Evolutionary conservation across 2,113 vertebrate species (phyloP), one percentile per base, ranked within the genome.

Genomic region (Myocastor coypus): DNA sequence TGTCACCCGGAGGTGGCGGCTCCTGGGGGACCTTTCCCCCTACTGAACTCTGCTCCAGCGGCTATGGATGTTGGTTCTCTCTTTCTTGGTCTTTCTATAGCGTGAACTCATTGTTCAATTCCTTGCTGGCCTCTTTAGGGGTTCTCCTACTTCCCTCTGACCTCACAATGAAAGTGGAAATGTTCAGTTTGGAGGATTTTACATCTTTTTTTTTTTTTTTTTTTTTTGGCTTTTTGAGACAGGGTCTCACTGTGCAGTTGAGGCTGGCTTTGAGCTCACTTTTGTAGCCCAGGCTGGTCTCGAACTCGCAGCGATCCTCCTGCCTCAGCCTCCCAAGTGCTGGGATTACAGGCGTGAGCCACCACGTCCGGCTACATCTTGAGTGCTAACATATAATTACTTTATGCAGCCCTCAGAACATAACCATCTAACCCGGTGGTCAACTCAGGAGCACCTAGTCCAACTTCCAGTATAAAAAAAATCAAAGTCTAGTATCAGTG

Each of bases 1-100:
- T 13, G 11, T 42, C 46, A 12, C 28, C 42, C 73, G 46, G 73
- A 28, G 12, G 6, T 7, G 26, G 26, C 42, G 7, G 40, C 46
- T 24, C 40, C 22, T 3, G 37, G 82, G 3, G n/a, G 5, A 12
- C 3, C 7, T 3, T 10, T 0, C 30, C 63, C 28, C 6, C 55
- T 17, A 7, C 3, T 89, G 28, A 1, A 22, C 73, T 85, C 63
- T 50, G 34, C 3, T 87, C 14, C 57, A 12, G 24, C 22, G 40
- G 55, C 0, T 0, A 24, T 13, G 63, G 32, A 28, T 75, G n/a
- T 66, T 26, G 2, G 7, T n/a, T 46, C 59, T 88, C 78, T 82
- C 30, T 30, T 22, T 83, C 30, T 3, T 69, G 40, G 4, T 83
- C 22, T 55, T 91, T 95, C 24, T 37, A 13, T 50, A 57, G 40